Conservation (phyloP, 2,113 vertebrate species). For the Micromys minutus region DNA sequence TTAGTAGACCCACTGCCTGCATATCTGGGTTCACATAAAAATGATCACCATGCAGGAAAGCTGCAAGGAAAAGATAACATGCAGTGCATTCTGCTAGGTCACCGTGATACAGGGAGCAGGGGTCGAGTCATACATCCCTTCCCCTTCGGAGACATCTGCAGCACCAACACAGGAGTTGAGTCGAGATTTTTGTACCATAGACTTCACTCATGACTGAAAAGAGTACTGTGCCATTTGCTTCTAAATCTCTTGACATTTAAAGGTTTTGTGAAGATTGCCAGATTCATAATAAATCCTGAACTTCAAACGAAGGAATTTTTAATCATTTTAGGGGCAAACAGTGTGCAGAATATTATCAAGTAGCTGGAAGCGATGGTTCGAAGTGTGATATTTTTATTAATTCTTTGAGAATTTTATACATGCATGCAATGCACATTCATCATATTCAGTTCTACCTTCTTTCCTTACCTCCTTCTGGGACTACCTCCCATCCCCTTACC, state of each 20-base stretch:
- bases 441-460: background rate
- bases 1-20: background rate
- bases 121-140: background rate
- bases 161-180: background rate
- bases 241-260: constrained; percentile 56
- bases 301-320: constrained; percentile 32
- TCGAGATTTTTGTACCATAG: background rate
- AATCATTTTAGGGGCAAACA: background rate
- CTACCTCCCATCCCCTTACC: no score
- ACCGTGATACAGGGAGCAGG: background rate
- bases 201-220: background rate
- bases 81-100: background rate
- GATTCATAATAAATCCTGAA: constrained; percentile 26
- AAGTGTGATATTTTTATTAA: background rate
- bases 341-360: constrained; percentile 40
- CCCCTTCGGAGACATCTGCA: background rate
- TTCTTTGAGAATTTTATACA: background rate
- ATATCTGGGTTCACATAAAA: constrained; percentile 18
- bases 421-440: background rate
- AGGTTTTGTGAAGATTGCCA: background rate
- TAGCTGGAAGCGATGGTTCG: background rate
- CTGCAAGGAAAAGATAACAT: background rate
- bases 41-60: background rate
- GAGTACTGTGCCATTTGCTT: constrained; percentile 38
- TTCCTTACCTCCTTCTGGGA: background rate